Evolutionary conservation across 2,888 invertebrate genomes (phyloP), one percentile per base, ranked within the genome.

Genomic region (Tipula unca): DNA sequence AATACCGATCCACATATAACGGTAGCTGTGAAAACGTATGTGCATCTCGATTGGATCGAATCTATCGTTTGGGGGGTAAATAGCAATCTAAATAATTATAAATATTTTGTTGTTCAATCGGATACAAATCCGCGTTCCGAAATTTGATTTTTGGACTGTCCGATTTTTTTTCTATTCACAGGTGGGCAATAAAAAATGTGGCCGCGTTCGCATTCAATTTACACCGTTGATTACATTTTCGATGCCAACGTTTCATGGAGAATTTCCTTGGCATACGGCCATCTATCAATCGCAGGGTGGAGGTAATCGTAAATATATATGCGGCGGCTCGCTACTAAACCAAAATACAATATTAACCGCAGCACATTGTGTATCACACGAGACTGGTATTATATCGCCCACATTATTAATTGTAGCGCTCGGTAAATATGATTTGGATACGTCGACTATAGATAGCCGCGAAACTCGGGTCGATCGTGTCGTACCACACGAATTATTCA

Each of bases 181-280:
- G 83, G 29, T 35, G n/a, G 35, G 32, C 83, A 32, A 29, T 35
- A 83, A 83, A 35, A 83, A 83, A 1, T 83, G 83, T 32, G 83
- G 83, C 10, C 29, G 35, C n/a, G 2, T 29, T n/a, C 14, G 32
- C 8, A 35, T 83, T 17, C 1, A 6, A 1, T 35, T 32, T 10
- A n/a, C 13, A 17, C 32, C 32, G 14, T 83, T 83, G 14, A 83
- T 83, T 4, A 35, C 83, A 83, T 83, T 83, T 83, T 14, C n/a
- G 25, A n/a, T 13, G 29, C 83, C 83, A 32, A 83, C 83, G 10
- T 83, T 32, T 32, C 83, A 32, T 32, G 83, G 83, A 17, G 83
- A 83, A 83, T 83, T 83, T 32, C 83, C 83, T n/a, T 83, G 83
- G 83, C 83, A 83, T 17, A 14, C 35, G 17, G 83, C 83, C 83